Evolutionary conservation across 2,797 vertebrate genomes (phyloP), one percentile per base, ranked within the genome.

Genomic region (Muscicapa comitata): DNA sequence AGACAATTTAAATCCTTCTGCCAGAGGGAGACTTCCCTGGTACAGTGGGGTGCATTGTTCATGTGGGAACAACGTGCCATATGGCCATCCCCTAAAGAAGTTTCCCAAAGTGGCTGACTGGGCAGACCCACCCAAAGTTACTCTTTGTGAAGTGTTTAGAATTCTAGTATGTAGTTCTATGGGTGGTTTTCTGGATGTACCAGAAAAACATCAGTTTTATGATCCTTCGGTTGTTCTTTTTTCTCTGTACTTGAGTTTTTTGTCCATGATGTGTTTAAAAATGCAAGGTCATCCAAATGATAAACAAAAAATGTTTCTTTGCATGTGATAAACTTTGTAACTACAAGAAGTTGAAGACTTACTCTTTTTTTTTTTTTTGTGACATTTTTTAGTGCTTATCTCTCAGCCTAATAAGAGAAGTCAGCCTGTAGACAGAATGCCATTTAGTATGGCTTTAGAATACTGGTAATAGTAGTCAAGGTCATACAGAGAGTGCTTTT

Each of bases 41-140:
- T 33, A 8, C 8, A 13, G 18, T 7, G 33, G 9, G 5, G 8
- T 76, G 4, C 12, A 7, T 10, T 54, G 11, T 54, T 87, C 38
- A 8, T 28, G 45, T n/a, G 7, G 19, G 6, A 66, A 7, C 31
- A 29, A 2, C 25, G 10, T 73, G 11, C 6, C 21, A 2, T 33
- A 13, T 42, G 20, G 8, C 17, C 33, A 2, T 42, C 16, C 61
- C 7, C 16, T 57, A 20, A 40, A 25, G 37, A 73, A 43, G 9
- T 71, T 66, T 86, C 16, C 11, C 0, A 0, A n/a, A 74, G 17
- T 58, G 33, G 5, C 25, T 76, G 48, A 10, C 40, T 48, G 28
- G 20, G 13, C 3, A 5, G 5, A 62, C 38, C 9, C 8, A 18
- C 23, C 7, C 68, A 31, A 86, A 81, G 31, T 54, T 72, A 6